These are phyloP conservation scores for Chloropsis cyanopogon DNA, from an alignment of 2,113 vertebrate species.

Conservation along the genomic window DNA sequence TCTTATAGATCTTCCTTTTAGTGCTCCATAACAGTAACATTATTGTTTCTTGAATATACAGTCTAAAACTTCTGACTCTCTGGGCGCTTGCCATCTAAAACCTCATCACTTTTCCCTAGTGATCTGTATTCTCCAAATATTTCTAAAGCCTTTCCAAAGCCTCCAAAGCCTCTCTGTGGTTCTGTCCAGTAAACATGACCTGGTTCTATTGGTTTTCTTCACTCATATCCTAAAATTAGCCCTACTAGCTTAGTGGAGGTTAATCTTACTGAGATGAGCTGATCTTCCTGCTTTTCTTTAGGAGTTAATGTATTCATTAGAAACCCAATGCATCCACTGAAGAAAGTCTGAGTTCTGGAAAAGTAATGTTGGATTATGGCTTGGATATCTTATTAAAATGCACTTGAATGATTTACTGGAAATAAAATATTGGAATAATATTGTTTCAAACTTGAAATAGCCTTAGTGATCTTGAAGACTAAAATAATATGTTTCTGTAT, in stretches of 20 bases:
- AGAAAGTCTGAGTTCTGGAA: not conserved
- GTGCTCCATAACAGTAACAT: not conserved
- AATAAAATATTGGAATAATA: not conserved
- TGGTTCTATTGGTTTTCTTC: not conserved
- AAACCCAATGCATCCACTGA: not conserved
- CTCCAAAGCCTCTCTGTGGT: not conserved
- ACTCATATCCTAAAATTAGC: not conserved
- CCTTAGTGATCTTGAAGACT: not conserved
- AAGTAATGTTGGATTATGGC: not conserved
- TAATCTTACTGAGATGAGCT: not conserved
- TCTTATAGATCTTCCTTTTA: not conserved
- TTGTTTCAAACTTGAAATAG: conserved; percentile 31
- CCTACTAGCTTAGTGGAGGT: not conserved
- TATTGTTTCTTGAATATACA: not conserved
- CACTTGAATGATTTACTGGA: not conserved
- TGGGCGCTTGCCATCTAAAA: not conserved
- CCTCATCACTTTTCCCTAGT: not conserved
- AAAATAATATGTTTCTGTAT: conserved; percentile 31
- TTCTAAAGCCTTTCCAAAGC: not conserved
- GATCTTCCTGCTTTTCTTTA: not conserved
- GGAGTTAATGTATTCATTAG: not conserved
- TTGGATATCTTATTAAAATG: not conserved
- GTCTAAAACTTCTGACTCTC: not conserved
- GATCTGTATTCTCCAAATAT: not conserved
- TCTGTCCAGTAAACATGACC: not conserved